Evolutionary conservation across 2,113 vertebrate genomes (phyloP).

Genomic region (Gila orcuttii): DNA sequence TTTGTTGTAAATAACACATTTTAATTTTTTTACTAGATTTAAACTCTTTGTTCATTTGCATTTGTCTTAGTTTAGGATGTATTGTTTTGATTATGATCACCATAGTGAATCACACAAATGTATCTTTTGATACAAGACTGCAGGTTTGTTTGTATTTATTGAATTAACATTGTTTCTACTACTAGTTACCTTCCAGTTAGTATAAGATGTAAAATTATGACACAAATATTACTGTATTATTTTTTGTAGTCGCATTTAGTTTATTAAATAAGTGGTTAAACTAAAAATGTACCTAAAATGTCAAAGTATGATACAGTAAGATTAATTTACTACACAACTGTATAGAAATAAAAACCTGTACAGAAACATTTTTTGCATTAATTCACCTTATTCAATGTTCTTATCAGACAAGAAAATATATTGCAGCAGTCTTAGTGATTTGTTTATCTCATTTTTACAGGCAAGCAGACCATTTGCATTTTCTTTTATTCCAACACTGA

Average conservation of each 20-base stretch:
- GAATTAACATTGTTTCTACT: background rate
- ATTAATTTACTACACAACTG: background rate
- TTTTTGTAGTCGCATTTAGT: conserved; percentile 3
- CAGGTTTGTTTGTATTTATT: conserved; percentile 64
- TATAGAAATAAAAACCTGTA: conserved; percentile 7
- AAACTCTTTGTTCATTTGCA: background rate
- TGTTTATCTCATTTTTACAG: background rate
- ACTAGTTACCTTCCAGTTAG: background rate
- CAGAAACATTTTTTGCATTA: background rate
- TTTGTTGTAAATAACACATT: conserved; percentile 29
- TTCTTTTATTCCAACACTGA: background rate
- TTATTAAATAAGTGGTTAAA: background rate
- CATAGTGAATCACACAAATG: conserved; percentile 40
- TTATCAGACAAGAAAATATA: background rate
- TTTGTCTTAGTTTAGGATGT: conserved; percentile 16
- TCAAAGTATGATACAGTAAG: background rate
- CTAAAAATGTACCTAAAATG: background rate
- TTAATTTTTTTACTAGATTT: background rate
- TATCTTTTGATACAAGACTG: conserved; percentile 66
- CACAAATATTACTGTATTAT: background rate
- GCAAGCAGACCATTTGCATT: background rate
- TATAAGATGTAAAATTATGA: background rate
- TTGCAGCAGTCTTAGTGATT: background rate
- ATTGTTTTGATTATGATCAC: conserved; percentile 47
- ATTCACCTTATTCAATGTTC: background rate